phyloP scores from a whole-genome alignment of 1,140 invertebrate genomes.

The Calosoma granatense region DNA sequence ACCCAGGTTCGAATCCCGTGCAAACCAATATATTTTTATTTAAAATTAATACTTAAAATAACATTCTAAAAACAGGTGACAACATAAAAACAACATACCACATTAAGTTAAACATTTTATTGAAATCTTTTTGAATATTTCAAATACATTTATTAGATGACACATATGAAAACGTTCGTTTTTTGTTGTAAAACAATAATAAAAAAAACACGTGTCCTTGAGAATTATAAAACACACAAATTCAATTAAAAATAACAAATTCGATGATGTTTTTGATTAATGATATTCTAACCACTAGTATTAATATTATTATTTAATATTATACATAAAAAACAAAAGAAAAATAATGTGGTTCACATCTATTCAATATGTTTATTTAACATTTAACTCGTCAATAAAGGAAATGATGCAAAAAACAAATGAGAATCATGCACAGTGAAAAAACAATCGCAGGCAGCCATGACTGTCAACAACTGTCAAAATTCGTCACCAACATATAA shows the following conservation, averaged over 20 bases:
- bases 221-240: background rate
- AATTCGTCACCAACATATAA: too few relatives aligned
- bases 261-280: too few relatives aligned
- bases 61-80: too few relatives aligned
- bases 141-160: constrained; percentile 8
- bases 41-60: too few relatives aligned
- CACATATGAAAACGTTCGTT: constrained; percentile 9
- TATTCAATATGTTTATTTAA: constrained; percentile 1
- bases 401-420: too few relatives aligned
- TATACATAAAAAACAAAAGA: constrained; percentile 9
- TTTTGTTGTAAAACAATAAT: constrained; percentile 3
- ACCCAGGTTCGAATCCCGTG: too few relatives aligned
- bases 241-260: background rate
- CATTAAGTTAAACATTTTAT: constrained; percentile 3
- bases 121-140: constrained; percentile 4
- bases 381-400: background rate
- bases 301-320: background rate
- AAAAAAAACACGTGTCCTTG: background rate
- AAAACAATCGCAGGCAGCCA: too few relatives aligned
- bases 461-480: too few relatives aligned
- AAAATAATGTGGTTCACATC: background rate
- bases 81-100: too few relatives aligned
- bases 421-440: too few relatives aligned
- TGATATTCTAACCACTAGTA: too few relatives aligned
- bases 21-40: too few relatives aligned